phyloP scores from a whole-genome alignment of 2,113 vertebrate species.

The Gobio gobio region DNA sequence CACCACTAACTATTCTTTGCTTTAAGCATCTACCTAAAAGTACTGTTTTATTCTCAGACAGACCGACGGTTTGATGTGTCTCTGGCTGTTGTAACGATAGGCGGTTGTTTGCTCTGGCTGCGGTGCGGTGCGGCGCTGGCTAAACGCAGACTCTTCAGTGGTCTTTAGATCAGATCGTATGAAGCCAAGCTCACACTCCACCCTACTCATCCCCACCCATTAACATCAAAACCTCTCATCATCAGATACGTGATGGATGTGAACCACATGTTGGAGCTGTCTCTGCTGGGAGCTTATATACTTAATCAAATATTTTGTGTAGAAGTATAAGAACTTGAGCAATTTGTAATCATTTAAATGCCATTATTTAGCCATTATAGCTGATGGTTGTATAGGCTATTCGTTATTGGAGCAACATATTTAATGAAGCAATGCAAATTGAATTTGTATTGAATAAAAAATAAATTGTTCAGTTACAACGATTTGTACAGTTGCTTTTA shows the following conservation, averaged over 20 bases:
- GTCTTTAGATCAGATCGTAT: conserved; percentile 43
- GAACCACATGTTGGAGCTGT: not conserved
- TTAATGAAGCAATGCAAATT: not conserved
- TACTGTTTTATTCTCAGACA: conserved; percentile 19
- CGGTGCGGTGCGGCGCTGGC: conserved; percentile 34
- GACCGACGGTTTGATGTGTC: conserved; percentile 46
- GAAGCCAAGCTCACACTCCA: not conserved
- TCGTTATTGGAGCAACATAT: too few species aligned
- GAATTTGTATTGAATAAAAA: not conserved
- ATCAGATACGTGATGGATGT: not conserved
- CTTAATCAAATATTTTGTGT: not conserved
- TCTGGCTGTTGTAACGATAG: conserved; percentile 58
- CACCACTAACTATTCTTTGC: not conserved
- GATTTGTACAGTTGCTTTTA: not conserved
- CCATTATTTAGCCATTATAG: not conserved
- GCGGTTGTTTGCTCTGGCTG: conserved; percentile 50
- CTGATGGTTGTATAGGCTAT: not conserved
- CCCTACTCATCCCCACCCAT: conserved; percentile 1
- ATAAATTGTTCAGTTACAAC: too few species aligned
- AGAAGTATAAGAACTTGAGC: not conserved
- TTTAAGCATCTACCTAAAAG: not conserved
- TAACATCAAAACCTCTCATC: conserved; percentile 9
- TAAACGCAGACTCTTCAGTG: conserved; percentile 47
- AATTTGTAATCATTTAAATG: not conserved
- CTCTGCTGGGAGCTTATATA: not conserved